These are phyloP conservation scores for Forbesichthys agassizii DNA, from an alignment of 2,113 vertebrate species.

Conservation along the genomic window DNA sequence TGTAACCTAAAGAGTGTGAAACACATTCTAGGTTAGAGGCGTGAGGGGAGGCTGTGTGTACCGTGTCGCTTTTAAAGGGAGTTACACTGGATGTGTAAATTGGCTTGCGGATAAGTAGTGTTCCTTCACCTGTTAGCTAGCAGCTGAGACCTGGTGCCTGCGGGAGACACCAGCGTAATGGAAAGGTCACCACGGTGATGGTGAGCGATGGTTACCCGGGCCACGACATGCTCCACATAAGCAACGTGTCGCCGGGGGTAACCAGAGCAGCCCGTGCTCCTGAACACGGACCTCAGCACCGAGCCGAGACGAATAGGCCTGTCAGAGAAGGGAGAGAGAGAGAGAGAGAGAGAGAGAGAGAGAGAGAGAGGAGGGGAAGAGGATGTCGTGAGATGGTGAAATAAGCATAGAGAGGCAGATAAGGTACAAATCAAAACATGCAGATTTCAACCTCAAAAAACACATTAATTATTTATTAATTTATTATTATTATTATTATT, in stretches of 20 bases:
- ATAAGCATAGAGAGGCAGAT: slow-evolving; percentile 9
- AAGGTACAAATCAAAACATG: not conserved
- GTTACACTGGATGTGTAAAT: not conserved
- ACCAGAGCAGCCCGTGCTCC: slow-evolving; percentile 84
- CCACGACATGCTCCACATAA: slow-evolving; percentile 90
- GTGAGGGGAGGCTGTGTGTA: not conserved
- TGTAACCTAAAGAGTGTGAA: not conserved
- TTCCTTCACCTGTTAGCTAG: slow-evolving; percentile 86
- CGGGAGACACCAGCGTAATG: slow-evolving; percentile 90
- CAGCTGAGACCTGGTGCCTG: slow-evolving; percentile 92
- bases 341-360: slow-evolving; percentile 13
- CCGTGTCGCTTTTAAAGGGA: not conserved
- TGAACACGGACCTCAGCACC: slow-evolving; percentile 79
- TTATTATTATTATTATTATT: no score
- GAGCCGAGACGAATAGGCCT: slow-evolving; percentile 87
- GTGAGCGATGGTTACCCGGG: slow-evolving; percentile 86
- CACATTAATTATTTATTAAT: no score
- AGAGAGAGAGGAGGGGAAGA: slow-evolving; percentile 16
- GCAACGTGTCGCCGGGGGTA: slow-evolving; percentile 81
- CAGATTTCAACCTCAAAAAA: no score
- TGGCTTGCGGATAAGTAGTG: not conserved
- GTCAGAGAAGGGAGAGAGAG: slow-evolving; percentile 16
- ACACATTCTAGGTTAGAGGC: not conserved
- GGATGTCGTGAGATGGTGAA: slow-evolving; percentile 14
- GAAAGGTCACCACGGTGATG: slow-evolving; percentile 89